Percentiles rank a stretch among this genome's conserved stretches.
Conservation (phyloP, 2,888 invertebrate genomes). For the Nemoura dubitans region DNA sequence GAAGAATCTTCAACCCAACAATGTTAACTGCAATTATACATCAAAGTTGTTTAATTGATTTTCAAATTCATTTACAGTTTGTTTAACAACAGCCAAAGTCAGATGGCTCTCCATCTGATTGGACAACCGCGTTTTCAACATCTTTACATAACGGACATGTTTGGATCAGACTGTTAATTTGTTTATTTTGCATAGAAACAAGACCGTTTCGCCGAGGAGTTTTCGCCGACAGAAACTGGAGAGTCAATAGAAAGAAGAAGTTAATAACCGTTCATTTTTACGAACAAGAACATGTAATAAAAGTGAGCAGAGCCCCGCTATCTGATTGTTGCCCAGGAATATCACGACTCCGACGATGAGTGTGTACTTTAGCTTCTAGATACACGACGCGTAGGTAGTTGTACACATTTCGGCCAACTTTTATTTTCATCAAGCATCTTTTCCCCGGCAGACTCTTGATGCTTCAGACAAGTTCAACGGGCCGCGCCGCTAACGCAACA, state of each 20-base stretch:
- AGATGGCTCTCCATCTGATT: background rate
- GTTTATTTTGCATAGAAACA: background rate
- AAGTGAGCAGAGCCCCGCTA: background rate
- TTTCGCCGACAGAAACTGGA: conserved; percentile 10
- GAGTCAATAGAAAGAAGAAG: conserved; percentile 19
- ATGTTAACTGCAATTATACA: background rate
- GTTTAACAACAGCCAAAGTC: background rate
- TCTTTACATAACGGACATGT: background rate
- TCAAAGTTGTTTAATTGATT: background rate
- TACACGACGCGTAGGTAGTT: background rate
- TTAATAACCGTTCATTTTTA: conserved; percentile 23
- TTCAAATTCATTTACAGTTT: background rate
- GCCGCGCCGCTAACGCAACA: background rate
- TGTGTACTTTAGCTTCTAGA: conserved; percentile 13
- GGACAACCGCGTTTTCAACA: background rate
- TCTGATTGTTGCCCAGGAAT: background rate
- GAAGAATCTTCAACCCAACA: background rate
- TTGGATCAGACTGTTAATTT: background rate
- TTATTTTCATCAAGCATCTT: background rate
- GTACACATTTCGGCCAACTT: background rate
- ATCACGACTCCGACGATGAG: background rate
- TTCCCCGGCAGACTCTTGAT: background rate
- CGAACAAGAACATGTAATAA: background rate
- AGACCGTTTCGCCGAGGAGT: background rate
- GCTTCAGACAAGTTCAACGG: background rate